Base-by-base conservation (phyloP, 2,797 vertebrate genomes). In the Enteromius treurensis region DNA sequence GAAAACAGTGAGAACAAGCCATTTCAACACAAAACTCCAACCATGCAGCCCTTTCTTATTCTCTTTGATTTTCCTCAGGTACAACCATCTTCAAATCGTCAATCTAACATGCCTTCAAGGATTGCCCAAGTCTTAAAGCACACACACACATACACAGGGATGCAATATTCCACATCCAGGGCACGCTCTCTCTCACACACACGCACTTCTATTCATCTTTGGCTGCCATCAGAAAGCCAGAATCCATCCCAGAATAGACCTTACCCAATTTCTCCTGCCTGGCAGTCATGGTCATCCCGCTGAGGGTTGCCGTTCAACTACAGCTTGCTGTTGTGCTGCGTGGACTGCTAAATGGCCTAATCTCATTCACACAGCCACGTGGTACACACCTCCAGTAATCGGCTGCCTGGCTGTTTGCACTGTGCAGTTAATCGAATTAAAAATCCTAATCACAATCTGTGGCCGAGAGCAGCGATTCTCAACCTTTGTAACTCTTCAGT, bases 201-300 rank as follows among this genome's bases (percentile, higher is more conserved):
- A 53, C 13, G 26, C 70, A 83, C 34, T n/a, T 8, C 23, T 8
- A 77, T 60, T 29, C 29, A 49, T 13, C 8, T 47, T 32, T 11
- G 40, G 6, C 10, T 75, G 51, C 37, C n/a, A 32, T 64, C 26
- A 73, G 29, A 81, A 49, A 81, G 69, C 42, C 26, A 55, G 55
- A 17, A 58, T 21, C 6, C 34, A 49, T 15, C 8, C 37, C 10
- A 13, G 68, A 74, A 21, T 19, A 14, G 45, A 19, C 65, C 92
- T 90, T 88, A 95, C 94, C 93, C 70, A 92, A 86, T 84, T 91
- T 90, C 82, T 86, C 91, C 86, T 87, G 87, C 71, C 89, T 78
- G 68, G 82, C 82, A 86, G 93, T 93, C 94, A 95, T 95, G 84
- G 92, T 91, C 86, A 87, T 88, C 79, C 92, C 92, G 86, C 79